Evolutionary conservation across 2,888 invertebrate genomes (phyloP), one percentile per base, ranked within the genome.

Genomic region (Cephus nigrinus): DNA sequence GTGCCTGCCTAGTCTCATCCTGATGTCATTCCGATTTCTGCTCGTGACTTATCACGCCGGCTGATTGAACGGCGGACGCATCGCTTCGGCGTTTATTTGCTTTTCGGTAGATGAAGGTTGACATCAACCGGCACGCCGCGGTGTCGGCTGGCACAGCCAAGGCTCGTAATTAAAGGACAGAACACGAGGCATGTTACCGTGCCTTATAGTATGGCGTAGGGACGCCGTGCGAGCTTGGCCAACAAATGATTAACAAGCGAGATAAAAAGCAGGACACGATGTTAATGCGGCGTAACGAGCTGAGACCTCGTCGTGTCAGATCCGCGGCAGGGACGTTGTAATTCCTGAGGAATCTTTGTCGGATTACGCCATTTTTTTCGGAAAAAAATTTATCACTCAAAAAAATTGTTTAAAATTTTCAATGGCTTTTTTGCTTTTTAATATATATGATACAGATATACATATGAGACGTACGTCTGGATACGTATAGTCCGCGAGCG

Each of bases 201-300:
- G 55, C 55, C 55, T 15, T 55, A 55, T 23, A 55, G 55, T 55
- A 55, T 23, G 55, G 55, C 9, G 9, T 9, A 71, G 69, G 32
- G 75, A 78, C 73, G 78, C 74, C 77, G 69, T 34, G 76, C 74
- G 76, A 80, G 77, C 84, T 80, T 79, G 80, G 76, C 79, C 80
- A 82, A 84, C 85, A 83, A 85, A 86, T 84, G 86, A 86, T 86
- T 85, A 86, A 86, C 85, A 86, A 86, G 85, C 79, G 78, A 84
- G 86, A 86, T 86, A 86, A 86, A 84, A 84, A 83, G 79, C 84
- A 82, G 81, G 84, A 86, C 86, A 86, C 84, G 86, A 86, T 85
- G 86, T 86, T 86, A 86, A 86, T 86, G 84, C 84, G 81, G 79
- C 83, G 85, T 86, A 85, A 86, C 86, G 86, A 85, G 85, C 82